Conservation (phyloP, 2,888 invertebrate species). For the Sycophila texana region DNA sequence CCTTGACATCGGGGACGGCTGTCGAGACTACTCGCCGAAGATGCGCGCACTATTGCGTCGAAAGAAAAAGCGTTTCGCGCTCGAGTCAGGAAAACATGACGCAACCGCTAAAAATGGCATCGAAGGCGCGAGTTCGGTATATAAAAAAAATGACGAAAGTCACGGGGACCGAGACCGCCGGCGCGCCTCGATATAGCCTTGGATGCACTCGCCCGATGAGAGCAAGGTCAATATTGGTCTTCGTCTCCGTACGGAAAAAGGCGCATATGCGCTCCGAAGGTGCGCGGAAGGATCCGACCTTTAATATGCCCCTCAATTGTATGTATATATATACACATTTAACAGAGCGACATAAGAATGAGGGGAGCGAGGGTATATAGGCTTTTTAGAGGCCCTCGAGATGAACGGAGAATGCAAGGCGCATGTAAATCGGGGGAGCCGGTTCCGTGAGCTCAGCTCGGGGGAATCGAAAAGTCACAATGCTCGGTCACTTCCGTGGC, state of each 20-base stretch:
- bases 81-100: no score
- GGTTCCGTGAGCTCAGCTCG: neutral
- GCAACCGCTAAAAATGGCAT: no score
- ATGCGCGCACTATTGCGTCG: no score
- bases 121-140: neutral
- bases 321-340: neutral
- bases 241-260: neutral
- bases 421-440: neutral
- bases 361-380: neutral
- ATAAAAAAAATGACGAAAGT: conserved; percentile 20
- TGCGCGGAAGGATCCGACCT: neutral
- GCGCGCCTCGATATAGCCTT: conserved; percentile 23
- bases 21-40: no score
- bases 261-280: neutral
- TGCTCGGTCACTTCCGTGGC: neutral
- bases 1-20: no score
- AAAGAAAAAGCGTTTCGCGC: no score
- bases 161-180: neutral
- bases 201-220: conserved; percentile 20
- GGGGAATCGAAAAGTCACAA: conserved; percentile 12
- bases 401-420: neutral
- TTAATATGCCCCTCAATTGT: neutral
- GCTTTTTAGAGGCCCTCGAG: neutral
- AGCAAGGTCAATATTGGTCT: conserved; percentile 41
- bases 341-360: neutral